A percentile compares a stretch with the other conserved stretches of the same genome.
phyloP scores from a whole-genome alignment of 2,113 vertebrate genomes.

The Malurus melanocephalus region DNA sequence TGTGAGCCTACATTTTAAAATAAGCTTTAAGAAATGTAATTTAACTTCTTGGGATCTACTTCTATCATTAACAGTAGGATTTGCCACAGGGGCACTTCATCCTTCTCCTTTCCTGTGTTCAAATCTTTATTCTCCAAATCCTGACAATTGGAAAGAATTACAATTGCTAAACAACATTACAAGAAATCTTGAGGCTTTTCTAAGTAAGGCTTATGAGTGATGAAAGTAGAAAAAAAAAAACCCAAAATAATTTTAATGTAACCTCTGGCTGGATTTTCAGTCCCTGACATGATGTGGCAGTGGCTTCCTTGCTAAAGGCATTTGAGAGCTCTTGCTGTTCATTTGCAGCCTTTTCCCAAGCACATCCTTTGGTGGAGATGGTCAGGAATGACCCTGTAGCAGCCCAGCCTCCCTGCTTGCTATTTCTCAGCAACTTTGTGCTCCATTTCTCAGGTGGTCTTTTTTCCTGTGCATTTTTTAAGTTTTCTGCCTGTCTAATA shows the following conservation, averaged over 20 bases:
- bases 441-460: background rate
- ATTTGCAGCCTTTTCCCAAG: background rate
- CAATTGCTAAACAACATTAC: background rate
- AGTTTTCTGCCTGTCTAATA: background rate
- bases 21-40: background rate
- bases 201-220: background rate
- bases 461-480: background rate
- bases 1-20: background rate
- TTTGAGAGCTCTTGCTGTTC: background rate
- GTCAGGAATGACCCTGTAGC: background rate
- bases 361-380: background rate
- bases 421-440: background rate
- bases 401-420: background rate
- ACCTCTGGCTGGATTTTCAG: background rate
- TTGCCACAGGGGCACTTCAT: background rate
- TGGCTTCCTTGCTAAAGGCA: background rate
- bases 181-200: background rate
- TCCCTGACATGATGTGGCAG: background rate
- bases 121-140: background rate
- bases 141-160: background rate
- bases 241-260: background rate
- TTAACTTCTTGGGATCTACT: background rate
- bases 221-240: rapidly evolving
- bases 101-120: background rate
- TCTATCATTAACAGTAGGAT: background rate